Percentiles rank a stretch among this genome's conserved stretches.
Conservation (phyloP, 2,888 invertebrate genomes). For the Crematogaster levior region DNA sequence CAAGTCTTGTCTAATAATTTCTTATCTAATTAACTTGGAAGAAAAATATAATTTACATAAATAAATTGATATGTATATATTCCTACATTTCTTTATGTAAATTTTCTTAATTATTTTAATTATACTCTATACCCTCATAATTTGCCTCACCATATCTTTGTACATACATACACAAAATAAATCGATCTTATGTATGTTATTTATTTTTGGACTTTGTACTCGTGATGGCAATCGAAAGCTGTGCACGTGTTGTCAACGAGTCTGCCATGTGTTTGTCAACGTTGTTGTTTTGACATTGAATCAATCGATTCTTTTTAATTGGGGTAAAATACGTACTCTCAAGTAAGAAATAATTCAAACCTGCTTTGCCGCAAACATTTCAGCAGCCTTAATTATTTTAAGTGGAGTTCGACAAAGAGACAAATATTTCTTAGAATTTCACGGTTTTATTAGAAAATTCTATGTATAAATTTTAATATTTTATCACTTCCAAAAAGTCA, state of each 20-base stretch:
- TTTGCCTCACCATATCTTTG: too few relatives aligned
- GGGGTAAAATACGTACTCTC: background rate
- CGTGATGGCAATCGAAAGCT: background rate
- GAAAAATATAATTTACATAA: background rate
- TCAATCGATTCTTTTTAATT: constrained; percentile 26
- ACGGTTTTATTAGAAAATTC: background rate
- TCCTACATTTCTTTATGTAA: background rate
- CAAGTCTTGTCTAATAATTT: background rate
- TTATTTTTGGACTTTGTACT: constrained; percentile 19
- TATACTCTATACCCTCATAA: too few relatives aligned
- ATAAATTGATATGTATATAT: background rate
- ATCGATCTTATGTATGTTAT: background rate
- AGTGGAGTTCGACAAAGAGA: background rate
- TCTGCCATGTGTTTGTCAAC: background rate
- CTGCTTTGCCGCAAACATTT: background rate
- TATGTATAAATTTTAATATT: background rate
- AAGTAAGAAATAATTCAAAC: background rate
- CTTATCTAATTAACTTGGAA: background rate
- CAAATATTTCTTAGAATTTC: background rate
- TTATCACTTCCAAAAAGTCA: background rate
- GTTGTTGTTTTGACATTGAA: too few relatives aligned
- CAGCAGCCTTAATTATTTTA: background rate
- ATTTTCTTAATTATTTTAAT: too few relatives aligned
- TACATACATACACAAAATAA: background rate
- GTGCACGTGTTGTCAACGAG: background rate